Evolutionary conservation across 2,797 vertebrate genomes (phyloP).

Genomic region (Eospalax fontanierii): DNA sequence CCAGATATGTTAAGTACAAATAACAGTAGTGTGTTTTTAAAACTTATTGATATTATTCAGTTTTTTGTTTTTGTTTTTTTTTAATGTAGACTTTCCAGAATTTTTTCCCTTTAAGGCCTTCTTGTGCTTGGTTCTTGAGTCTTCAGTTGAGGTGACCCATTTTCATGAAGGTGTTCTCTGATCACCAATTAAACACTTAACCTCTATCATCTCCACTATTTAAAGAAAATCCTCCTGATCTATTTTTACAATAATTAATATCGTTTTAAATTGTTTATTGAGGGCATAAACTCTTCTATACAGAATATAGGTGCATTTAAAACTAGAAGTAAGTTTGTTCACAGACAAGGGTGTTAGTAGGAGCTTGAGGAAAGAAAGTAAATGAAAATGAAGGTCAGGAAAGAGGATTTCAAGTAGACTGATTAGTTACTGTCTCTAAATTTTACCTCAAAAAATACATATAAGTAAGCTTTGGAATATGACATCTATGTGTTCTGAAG

Average conservation of each 20-base stretch:
- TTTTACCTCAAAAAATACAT: constrained; percentile 2
- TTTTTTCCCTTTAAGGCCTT: neutral
- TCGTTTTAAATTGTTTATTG: neutral
- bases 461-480: neutral
- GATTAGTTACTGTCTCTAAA: neutral
- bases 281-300: neutral
- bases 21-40: neutral
- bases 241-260: neutral
- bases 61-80: no score
- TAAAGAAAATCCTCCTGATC: neutral
- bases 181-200: neutral
- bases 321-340: neutral
- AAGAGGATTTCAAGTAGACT: neutral
- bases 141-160: neutral
- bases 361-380: neutral
- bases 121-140: neutral
- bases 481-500: neutral
- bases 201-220: neutral
- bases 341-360: neutral
- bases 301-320: neutral
- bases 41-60: neutral
- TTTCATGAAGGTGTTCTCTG: neutral
- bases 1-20: no score
- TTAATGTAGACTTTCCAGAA: neutral
- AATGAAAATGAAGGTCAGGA: neutral